Evolutionary conservation across 2,888 invertebrate genomes (phyloP).

Genomic region (Trichogramma dendrolimi): DNA sequence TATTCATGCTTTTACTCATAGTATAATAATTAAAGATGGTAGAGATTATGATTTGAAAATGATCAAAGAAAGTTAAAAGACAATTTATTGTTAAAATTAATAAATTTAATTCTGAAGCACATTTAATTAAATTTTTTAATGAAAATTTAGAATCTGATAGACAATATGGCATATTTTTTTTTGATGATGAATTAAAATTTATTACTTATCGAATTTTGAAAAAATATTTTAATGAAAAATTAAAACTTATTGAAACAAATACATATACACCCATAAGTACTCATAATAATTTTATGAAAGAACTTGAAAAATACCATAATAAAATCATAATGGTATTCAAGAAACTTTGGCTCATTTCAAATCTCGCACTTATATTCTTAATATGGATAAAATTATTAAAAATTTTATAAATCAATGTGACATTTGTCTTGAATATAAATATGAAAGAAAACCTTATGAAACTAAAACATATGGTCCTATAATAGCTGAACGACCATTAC

Average conservation of each 20-base stretch:
- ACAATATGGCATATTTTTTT: not conserved
- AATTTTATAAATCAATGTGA: too few relatives aligned
- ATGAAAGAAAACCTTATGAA: not conserved
- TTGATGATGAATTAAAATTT: not conserved
- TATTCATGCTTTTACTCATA: not conserved
- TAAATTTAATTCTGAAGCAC: not conserved
- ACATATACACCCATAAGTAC: not conserved
- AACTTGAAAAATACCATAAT: not conserved
- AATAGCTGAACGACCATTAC: not conserved
- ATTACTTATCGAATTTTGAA: not conserved
- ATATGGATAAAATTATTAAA: too few relatives aligned
- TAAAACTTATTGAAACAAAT: conserved; percentile 3
- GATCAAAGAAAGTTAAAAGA: not conserved
- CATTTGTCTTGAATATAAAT: not conserved
- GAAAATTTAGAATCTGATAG: not conserved
- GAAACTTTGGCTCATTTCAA: too few relatives aligned
- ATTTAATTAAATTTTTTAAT: not conserved
- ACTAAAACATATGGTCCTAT: conserved; percentile 1
- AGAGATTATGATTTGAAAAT: too few relatives aligned
- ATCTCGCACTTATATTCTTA: too few relatives aligned
- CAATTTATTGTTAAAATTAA: not conserved
- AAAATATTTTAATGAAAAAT: conserved; percentile 2
- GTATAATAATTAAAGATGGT: not conserved
- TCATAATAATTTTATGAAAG: not conserved
- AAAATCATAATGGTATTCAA: too few relatives aligned